Evolutionary conservation across 2,888 invertebrate species (phyloP).

Genomic region (Eristalis intricaria): DNA sequence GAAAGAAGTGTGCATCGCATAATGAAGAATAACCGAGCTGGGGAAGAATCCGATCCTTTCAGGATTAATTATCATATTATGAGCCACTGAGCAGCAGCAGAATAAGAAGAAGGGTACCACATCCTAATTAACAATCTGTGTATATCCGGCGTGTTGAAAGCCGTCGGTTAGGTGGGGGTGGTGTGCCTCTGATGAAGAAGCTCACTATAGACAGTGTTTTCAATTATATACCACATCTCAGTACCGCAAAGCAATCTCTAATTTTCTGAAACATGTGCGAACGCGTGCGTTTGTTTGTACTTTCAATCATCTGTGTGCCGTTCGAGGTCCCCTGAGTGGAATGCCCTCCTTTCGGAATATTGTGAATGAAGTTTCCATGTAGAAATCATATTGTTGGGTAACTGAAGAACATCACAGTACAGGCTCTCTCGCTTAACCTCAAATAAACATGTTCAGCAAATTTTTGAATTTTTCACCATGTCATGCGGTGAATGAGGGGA

Average conservation of each 20-base stretch:
- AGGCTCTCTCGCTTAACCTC: not conserved
- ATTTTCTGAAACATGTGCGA: conserved; percentile 76
- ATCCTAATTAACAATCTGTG: conserved; percentile 70
- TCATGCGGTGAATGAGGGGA: not conserved
- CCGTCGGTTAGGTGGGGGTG: not conserved
- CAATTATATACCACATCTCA: conserved; percentile 52
- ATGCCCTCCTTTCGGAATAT: conserved; percentile 17
- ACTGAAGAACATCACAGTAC: conserved; percentile 7
- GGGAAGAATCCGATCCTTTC: conserved; percentile 80
- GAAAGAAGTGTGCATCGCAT: conserved; percentile 43
- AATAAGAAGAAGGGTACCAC: conserved; percentile 48
- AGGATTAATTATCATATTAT: conserved; percentile 82
- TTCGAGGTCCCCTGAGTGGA: conserved; percentile 46
- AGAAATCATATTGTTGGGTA: conserved; percentile 32
- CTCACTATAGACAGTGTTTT: conserved; percentile 46
- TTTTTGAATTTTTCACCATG: conserved; percentile 16
- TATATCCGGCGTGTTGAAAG: conserved; percentile 53
- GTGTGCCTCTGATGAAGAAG: conserved; percentile 17
- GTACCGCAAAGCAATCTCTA: conserved; percentile 76
- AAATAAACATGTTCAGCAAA: conserved; percentile 23
- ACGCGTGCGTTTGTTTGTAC: conserved; percentile 57
- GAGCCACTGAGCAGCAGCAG: conserved; percentile 73
- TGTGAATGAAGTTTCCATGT: conserved; percentile 51
- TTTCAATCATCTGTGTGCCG: conserved; percentile 38
- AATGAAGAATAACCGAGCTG: conserved; percentile 32